These are phyloP conservation scores for Spodoptera littoralis DNA, from an alignment of 2,888 invertebrate species.

Conservation along the genomic window DNA sequence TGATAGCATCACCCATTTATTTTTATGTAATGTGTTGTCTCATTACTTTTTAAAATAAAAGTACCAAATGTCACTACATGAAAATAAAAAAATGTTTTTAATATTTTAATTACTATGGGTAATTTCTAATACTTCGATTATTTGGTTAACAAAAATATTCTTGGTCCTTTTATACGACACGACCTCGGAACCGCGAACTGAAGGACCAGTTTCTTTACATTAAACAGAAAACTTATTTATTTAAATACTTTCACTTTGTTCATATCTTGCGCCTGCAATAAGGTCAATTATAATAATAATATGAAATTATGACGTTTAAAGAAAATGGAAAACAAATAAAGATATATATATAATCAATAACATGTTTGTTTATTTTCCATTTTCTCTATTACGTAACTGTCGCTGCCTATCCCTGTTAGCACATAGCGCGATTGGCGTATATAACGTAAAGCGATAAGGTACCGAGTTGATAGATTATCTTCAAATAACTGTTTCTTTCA, in stretches of 20 bases:
- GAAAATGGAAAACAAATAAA: slow-evolving; percentile 7
- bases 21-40: too few species aligned
- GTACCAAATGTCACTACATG: too few species aligned
- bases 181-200: too few species aligned
- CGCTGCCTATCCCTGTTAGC: neutral
- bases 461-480: slow-evolving; percentile 21
- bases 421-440: neutral
- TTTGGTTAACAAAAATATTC: too few species aligned
- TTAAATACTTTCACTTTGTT: neutral
- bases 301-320: slow-evolving; percentile 6
- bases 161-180: too few species aligned
- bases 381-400: slow-evolving; percentile 9
- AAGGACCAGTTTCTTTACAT: neutral
- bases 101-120: too few species aligned
- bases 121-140: too few species aligned
- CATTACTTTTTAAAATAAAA: too few species aligned
- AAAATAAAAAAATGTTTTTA: too few species aligned
- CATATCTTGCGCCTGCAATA: neutral
- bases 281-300: neutral
- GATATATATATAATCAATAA: too few species aligned
- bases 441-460: slow-evolving; percentile 6
- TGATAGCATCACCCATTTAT: too few species aligned
- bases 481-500: too few species aligned
- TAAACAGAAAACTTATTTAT: neutral
- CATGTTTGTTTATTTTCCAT: slow-evolving; percentile 1